phyloP scores from a whole-genome alignment of 1,140 invertebrate species.

The Hirudo medicinalis region DNA sequence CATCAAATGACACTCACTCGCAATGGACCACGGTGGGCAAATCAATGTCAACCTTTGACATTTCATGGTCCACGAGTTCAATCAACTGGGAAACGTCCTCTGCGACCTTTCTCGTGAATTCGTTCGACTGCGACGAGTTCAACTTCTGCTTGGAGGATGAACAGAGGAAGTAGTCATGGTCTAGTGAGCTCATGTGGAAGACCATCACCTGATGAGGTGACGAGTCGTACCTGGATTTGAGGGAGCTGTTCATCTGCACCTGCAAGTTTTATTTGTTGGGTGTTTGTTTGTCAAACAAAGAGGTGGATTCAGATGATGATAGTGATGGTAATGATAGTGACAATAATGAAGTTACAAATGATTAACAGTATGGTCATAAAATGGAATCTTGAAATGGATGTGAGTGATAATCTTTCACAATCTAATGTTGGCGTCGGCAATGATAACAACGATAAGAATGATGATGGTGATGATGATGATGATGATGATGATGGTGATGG shows the following conservation, averaged over 20 bases:
- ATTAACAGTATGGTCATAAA: no score
- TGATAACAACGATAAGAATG: no score
- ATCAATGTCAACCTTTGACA: neutral
- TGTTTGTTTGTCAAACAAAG: no score
- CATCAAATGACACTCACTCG: neutral
- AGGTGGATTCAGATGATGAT: no score
- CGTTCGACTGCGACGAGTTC: neutral
- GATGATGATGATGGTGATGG: no score
- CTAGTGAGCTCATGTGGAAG: neutral
- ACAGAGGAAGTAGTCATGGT: neutral
- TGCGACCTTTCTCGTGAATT: neutral
- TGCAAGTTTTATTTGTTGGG: neutral
- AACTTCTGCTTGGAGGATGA: neutral
- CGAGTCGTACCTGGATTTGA: neutral
- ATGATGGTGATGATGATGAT: no score
- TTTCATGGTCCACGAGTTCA: neutral
- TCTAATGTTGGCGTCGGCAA: no score
- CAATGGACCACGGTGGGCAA: neutral
- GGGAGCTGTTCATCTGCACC: slow-evolving; percentile 6
- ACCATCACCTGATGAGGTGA: neutral
- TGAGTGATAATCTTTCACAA: no score
- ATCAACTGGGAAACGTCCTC: neutral
- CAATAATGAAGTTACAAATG: no score
- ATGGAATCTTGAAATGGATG: no score
- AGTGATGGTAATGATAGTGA: no score